Conservation (phyloP, 2,113 vertebrate species). For the Talpa occidentalis region DNA sequence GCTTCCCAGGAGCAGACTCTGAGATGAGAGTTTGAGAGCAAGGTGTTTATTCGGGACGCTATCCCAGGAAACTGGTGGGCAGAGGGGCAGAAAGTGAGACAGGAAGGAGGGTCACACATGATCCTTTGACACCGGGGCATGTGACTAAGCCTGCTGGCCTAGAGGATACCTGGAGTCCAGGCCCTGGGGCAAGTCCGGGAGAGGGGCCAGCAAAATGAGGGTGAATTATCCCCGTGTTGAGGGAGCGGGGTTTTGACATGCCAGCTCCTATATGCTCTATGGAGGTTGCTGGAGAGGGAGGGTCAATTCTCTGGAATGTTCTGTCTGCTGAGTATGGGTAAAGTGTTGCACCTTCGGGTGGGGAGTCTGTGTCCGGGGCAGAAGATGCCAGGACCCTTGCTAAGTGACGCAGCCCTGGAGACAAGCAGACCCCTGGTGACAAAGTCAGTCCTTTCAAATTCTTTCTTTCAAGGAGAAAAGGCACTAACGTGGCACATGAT, state of each 20-base stretch:
- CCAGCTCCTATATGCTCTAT: background rate
- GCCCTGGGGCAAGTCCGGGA: background rate
- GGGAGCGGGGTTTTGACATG: background rate
- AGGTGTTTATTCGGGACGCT: background rate
- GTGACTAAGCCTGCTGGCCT: background rate
- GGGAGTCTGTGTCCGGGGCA: too few species aligned
- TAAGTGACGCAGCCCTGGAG: background rate
- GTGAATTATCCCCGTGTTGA: rapidly evolving
- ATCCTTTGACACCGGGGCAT: rapidly evolving
- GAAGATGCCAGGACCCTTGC: background rate
- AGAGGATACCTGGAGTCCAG: background rate
- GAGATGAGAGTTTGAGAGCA: background rate
- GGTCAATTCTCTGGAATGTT: background rate
- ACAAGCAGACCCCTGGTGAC: rapidly evolving
- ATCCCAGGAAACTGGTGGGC: background rate
- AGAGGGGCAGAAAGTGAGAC: background rate
- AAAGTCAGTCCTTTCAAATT: background rate
- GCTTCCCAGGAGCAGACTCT: background rate
- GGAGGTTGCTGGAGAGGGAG: background rate
- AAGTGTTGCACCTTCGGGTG: background rate
- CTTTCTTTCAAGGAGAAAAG: background rate
- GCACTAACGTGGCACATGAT: too few species aligned
- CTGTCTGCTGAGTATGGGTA: background rate
- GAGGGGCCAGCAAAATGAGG: background rate
- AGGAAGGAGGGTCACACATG: background rate